A percentile compares a stretch with the other conserved stretches of the same genome.
Evolutionary conservation across 2,113 vertebrate genomes (phyloP).

Genomic region (Hippocampus comes): DNA sequence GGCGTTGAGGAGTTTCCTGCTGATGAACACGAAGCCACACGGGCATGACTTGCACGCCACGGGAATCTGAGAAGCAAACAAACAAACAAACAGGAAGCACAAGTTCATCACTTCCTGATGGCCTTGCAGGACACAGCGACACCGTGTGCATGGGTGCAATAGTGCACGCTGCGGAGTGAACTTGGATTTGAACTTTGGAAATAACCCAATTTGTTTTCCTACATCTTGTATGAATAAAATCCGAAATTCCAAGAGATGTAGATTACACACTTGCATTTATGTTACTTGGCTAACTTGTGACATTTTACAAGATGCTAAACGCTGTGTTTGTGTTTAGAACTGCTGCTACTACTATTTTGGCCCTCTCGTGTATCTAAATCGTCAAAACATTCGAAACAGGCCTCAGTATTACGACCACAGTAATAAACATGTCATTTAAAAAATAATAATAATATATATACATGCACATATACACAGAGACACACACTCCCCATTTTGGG

Average conservation of each 20-base stretch:
- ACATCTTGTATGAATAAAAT: too few relatives aligned
- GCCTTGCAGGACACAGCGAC: background rate
- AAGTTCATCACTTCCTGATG: background rate
- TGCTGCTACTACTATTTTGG: background rate
- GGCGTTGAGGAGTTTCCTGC: conserved; percentile 92
- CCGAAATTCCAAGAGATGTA: background rate
- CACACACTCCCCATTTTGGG: background rate
- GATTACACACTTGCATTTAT: background rate
- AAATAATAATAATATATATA: background rate
- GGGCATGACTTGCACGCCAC: conserved; percentile 97
- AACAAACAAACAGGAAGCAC: conserved; percentile 16
- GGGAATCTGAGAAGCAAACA: conserved; percentile 78
- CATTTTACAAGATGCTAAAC: background rate
- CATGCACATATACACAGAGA: accelerated
- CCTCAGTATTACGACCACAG: background rate
- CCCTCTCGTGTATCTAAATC: background rate
- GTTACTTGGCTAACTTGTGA: background rate
- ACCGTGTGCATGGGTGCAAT: background rate
- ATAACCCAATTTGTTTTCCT: too few relatives aligned
- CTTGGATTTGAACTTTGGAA: background rate
- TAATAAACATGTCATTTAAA: background rate
- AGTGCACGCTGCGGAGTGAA: background rate
- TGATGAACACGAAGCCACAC: conserved; percentile 96
- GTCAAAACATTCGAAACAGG: background rate
- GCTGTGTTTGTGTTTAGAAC: background rate